Evolutionary conservation across 2,888 invertebrate genomes (phyloP), one percentile per base, ranked within the genome.

Genomic region (Caenorhabditis becei): DNA sequence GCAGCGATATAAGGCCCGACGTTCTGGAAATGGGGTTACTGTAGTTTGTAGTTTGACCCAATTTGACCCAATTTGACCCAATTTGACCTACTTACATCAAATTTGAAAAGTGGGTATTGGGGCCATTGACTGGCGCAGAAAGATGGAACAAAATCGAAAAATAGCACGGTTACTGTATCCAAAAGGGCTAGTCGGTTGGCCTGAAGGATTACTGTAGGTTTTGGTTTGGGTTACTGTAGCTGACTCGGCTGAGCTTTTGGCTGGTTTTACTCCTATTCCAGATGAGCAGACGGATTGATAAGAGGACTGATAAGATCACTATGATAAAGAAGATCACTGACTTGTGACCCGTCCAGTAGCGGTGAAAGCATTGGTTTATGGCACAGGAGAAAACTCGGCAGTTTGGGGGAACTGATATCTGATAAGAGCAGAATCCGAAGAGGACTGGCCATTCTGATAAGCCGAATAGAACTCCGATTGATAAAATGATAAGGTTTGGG

Each of bases 1-100:
- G 54, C 71, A 10, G 62, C 62, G 41, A 37, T 62, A 28, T 71
- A 71, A 1, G 71, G 62, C 0, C 71, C 71, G 32, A 71, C 51
- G 44, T 28, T 54, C 71, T 69, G 59, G 2, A 59, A 44, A 20
- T 49, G 16, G 23, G 49, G 49, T 18, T 53, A 47, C 18, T 47
- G n/a, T 53, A 53, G 51, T 4, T 26, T 7, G 20, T 18, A 49
- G 18, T 49, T 44, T 44, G 5, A 44, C 44, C n/a, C n/a, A n/a
- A n/a, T n/a, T n/a, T n/a, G n/a, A n/a, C n/a, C n/a, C n/a, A n/a
- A n/a, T n/a, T n/a, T n/a, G n/a, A n/a, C n/a, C n/a, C n/a, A n/a
- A n/a, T n/a, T n/a, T n/a, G n/a, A n/a, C n/a, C n/a, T n/a, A n/a
- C n/a, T n/a, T n/a, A n/a, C 41, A 11, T 5, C 7, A 16, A 41